phyloP scores from a whole-genome alignment of 2,888 invertebrate species.

The Stomorhina lunata region DNA sequence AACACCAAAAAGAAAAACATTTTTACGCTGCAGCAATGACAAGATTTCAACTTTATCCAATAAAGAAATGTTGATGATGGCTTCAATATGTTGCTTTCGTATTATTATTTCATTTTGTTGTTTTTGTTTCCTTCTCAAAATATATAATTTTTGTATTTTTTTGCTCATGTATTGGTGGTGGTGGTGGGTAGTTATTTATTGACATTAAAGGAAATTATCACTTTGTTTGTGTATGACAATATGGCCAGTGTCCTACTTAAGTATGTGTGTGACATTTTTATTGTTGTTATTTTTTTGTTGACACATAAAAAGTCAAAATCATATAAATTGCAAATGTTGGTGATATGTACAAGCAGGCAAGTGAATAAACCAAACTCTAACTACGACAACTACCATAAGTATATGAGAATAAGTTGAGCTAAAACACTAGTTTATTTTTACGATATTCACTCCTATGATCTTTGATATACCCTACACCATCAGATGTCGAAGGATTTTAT shows the following conservation, averaged over 20 bases:
- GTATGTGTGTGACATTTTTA: slow-evolving; percentile 1
- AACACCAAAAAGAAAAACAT: slow-evolving; percentile 13
- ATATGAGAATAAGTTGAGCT: background rate
- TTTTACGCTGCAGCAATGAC: background rate
- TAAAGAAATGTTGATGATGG: slow-evolving; percentile 56
- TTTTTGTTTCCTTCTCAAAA: background rate
- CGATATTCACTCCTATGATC: slow-evolving; percentile 26
- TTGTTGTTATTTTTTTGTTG: slow-evolving; percentile 3
- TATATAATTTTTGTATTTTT: background rate
- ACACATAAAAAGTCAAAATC: slow-evolving; percentile 45
- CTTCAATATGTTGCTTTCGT: slow-evolving; percentile 53
- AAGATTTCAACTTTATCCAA: slow-evolving; percentile 44
- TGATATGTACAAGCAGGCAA: slow-evolving; percentile 12
- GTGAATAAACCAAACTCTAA: slow-evolving; percentile 3
- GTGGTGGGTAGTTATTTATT: slow-evolving; percentile 13
- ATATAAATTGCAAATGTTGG: slow-evolving; percentile 48
- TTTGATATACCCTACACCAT: too few relatives aligned
- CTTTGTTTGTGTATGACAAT: slow-evolving; percentile 32
- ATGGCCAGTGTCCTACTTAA: background rate
- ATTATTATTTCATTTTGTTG: slow-evolving; percentile 22
- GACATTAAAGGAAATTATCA: slow-evolving; percentile 59
- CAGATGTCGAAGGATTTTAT: too few relatives aligned
- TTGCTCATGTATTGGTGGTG: background rate
- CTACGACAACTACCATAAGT: slow-evolving; percentile 1
- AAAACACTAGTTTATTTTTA: slow-evolving; percentile 31